phyloP scores from a whole-genome alignment of 2,888 invertebrate species.

The Villa cingulata region DNA sequence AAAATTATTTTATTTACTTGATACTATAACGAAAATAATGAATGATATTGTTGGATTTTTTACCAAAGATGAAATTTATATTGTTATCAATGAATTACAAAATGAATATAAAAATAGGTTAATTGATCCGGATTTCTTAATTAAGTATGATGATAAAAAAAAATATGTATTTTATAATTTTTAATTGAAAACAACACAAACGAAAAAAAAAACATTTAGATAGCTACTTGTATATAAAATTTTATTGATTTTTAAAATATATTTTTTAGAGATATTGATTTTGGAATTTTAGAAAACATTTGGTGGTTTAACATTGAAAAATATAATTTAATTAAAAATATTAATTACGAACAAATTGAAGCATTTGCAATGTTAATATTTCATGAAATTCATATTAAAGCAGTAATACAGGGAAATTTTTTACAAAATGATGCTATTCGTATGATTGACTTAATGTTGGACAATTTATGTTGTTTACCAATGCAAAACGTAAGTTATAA shows the following conservation, averaged over 20 bases:
- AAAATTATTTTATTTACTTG: conserved; percentile 44
- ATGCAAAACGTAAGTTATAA: conserved; percentile 8
- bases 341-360: conserved; percentile 44
- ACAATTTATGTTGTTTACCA: conserved; percentile 37
- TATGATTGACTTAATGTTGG: conserved; percentile 40
- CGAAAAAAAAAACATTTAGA: too few relatives aligned
- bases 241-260: too few relatives aligned
- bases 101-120: conserved; percentile 50
- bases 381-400: conserved; percentile 49
- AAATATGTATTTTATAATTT: too few relatives aligned
- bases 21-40: conserved; percentile 48
- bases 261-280: conserved; percentile 44
- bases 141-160: conserved; percentile 40
- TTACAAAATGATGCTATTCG: conserved; percentile 41
- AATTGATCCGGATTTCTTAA: conserved; percentile 52
- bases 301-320: conserved; percentile 52
- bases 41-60: conserved; percentile 39
- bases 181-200: too few relatives aligned
- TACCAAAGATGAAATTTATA: conserved; percentile 46
- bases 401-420: conserved; percentile 63
- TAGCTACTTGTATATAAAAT: conserved; percentile 12
- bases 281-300: conserved; percentile 45
- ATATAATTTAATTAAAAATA: conserved; percentile 37
- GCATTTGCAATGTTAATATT: conserved; percentile 43
- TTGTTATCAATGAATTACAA: conserved; percentile 32